Evolutionary conservation across 2,888 invertebrate genomes (phyloP).

Genomic region (Plebejus anna): DNA sequence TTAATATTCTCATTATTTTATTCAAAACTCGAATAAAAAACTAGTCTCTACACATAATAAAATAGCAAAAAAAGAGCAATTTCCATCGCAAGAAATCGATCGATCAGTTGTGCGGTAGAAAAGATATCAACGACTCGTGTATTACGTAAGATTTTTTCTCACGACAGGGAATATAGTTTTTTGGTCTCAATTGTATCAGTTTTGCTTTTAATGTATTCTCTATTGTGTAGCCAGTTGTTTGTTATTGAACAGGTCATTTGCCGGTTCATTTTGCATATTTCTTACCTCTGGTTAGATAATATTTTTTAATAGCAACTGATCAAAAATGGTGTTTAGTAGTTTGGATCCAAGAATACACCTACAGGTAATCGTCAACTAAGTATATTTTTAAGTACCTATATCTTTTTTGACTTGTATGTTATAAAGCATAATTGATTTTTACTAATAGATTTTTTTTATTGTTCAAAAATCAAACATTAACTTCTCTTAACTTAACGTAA

Average conservation of each 20-base stretch:
- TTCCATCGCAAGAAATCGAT: background rate
- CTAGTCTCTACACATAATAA: too few relatives aligned
- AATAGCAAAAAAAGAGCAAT: background rate
- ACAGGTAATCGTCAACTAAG: too few relatives aligned
- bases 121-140: conserved; percentile 41
- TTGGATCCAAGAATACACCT: too few relatives aligned
- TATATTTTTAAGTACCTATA: too few relatives aligned
- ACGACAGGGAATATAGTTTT: conserved; percentile 31
- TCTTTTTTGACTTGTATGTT: too few relatives aligned
- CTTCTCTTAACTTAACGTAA: too few relatives aligned
- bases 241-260: conserved; percentile 16
- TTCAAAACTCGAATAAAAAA: background rate
- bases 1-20: background rate
- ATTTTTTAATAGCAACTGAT: too few relatives aligned
- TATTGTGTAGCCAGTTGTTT: background rate
- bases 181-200: conserved; percentile 25
- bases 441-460: too few relatives aligned
- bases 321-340: too few relatives aligned
- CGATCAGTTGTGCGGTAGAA: conserved; percentile 37
- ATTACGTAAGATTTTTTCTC: conserved; percentile 37
- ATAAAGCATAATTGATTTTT: too few relatives aligned
- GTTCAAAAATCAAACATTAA: too few relatives aligned
- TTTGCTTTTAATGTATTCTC: conserved; percentile 21
- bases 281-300: too few relatives aligned
- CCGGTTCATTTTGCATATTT: background rate